Evolutionary conservation across 1,140 invertebrate genomes (phyloP), one percentile per base, ranked within the genome.

Genomic region (Pseudomyrmex cubaensis): DNA sequence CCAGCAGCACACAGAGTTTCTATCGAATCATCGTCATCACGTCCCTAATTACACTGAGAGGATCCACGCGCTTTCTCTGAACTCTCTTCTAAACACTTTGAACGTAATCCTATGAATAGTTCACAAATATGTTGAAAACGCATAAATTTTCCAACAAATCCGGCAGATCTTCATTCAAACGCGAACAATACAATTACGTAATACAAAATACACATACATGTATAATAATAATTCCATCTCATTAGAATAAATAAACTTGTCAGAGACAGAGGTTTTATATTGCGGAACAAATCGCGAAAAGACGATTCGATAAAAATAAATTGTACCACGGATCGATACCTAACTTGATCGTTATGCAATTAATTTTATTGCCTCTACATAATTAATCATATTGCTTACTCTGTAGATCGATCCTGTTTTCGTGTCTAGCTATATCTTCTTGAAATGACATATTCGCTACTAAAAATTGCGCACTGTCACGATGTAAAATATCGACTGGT

Each of bases 11-110:
- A 20, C 8, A 12, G 22, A 12, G 12, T 10, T 78, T 10, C 17
- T 67, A 67, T 67, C 64, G 50, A 80, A 59, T 80, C 76, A 70
- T 80, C 59, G n/a, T 57, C 17, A 17, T 15, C 25, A 25, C 3
- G 50, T 67, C 20, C 54, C 72, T 59, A 70, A 67, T 67, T 35
- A 54, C 35, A 17, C 1, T 9, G 50, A 48, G 72, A 80, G 44
- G 22, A 80, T 72, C 12, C 59, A 48, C 12, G 66, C 64, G 17
- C 52, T 59, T n/a, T 48, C 35, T 35, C 35, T 7, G 5, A 35
- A 35, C 35, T 35, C 35, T 1, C 54, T 12, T 2, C 7, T 17
- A 48, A 48, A 59, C 12, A 35, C 66, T 13, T 9, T 0, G 13
- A 17, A 0, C 20, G 20, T 56, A 35, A 48, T 50, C 10, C n/a